Conservation (phyloP, 2,797 vertebrate species). For the Eulemur albifrons region DNA sequence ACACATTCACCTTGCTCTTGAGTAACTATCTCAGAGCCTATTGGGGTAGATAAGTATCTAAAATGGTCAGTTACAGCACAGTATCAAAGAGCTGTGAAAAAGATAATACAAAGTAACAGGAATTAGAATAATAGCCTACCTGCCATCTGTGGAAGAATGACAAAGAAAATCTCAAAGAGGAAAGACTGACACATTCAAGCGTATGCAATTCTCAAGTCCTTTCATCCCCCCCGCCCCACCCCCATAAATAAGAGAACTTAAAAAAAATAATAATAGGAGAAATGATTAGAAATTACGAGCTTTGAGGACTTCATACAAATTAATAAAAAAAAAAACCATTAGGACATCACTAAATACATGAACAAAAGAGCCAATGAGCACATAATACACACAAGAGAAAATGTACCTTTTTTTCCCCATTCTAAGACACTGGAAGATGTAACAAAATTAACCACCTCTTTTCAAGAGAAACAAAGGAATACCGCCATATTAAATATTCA, state of each 20-base stretch:
- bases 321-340: neutral
- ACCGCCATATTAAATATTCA: neutral
- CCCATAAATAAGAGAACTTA: neutral
- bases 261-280: neutral
- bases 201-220: neutral
- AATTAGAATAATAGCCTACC: neutral
- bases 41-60: neutral
- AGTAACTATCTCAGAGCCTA: neutral
- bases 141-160: neutral
- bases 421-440: neutral
- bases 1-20: neutral
- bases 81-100: neutral
- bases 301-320: neutral
- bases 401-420: neutral
- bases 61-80: neutral
- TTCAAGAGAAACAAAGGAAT: conserved; percentile 13
- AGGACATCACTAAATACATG: neutral
- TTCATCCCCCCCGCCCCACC: neutral
- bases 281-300: neutral
- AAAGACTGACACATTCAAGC: neutral
- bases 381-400: conserved; percentile 3
- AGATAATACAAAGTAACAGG: neutral
- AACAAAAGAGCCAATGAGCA: neutral
- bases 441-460: neutral
- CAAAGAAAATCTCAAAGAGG: neutral